These are phyloP conservation scores for Exephanes ischioxanthus DNA, from an alignment of 2,888 invertebrate genomes.

Conservation along the genomic window DNA sequence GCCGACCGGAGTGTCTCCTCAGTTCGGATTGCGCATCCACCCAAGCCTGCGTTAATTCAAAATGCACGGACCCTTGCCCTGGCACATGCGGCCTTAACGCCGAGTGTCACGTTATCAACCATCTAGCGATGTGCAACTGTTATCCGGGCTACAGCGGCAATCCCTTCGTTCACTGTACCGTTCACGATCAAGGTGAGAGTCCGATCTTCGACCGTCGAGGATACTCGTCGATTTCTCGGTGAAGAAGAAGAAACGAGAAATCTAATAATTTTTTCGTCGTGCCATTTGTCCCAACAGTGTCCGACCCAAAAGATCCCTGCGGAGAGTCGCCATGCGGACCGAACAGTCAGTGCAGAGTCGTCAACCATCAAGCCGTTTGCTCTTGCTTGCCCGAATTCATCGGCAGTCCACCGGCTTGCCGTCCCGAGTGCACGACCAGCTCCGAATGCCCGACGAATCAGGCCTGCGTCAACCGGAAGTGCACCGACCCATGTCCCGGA, in stretches of 20 bases:
- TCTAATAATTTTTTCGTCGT: background rate
- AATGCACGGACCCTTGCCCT: conserved; percentile 87
- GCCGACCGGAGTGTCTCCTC: conserved; percentile 87
- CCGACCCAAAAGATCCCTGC: conserved; percentile 56
- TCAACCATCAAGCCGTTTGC: conserved; percentile 83
- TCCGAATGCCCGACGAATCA: conserved; percentile 84
- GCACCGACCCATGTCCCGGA: conserved; percentile 83
- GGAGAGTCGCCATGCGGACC: conserved; percentile 84
- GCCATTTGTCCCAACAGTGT: background rate
- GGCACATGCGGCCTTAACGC: conserved; percentile 86
- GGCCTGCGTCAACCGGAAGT: conserved; percentile 84
- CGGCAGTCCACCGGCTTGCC: conserved; percentile 82
- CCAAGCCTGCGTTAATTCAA: conserved; percentile 86
- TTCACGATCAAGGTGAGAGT: conserved; percentile 54
- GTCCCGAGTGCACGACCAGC: conserved; percentile 83
- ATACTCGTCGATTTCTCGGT: conserved; percentile 17
- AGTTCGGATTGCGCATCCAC: conserved; percentile 87
- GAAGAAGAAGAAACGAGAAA: conserved; percentile 41
- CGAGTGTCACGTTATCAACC: conserved; percentile 86
- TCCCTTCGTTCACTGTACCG: conserved; percentile 80
- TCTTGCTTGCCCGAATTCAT: conserved; percentile 81
- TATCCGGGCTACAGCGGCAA: conserved; percentile 84
- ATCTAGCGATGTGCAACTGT: conserved; percentile 87
- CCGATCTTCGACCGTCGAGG: background rate
- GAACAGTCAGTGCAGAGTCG: conserved; percentile 85